phyloP scores from a whole-genome alignment of 2,888 invertebrate species.

The Nymphalis c-album region DNA sequence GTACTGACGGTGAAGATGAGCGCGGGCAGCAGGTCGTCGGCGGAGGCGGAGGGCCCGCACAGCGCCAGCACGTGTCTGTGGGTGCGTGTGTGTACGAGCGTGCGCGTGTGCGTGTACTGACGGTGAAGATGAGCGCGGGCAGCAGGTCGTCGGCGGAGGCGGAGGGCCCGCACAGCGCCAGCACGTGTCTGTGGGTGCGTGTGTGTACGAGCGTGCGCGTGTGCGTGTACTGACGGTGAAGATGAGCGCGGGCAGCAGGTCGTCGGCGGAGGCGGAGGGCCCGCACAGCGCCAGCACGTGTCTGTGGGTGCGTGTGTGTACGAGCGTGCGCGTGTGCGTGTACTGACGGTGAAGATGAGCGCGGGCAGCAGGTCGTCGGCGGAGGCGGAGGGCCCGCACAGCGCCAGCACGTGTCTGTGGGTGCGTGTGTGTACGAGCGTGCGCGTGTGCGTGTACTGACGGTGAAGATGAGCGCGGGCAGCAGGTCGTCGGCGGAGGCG shows the following conservation, averaged over 20 bases:
- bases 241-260: slow-evolving; percentile 98
- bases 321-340: background rate
- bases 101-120: slow-evolving; percentile 37
- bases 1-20: slow-evolving; percentile 91
- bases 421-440: slow-evolving; percentile 80
- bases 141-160: slow-evolving; percentile 99
- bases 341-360: slow-evolving; percentile 91
- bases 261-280: slow-evolving; percentile 95
- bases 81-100: slow-evolving; percentile 80
- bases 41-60: slow-evolving; percentile 91
- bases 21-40: slow-evolving; percentile 98
- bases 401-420: slow-evolving; percentile 93
- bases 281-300: slow-evolving; percentile 93
- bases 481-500: slow-evolving; percentile 98
- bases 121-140: slow-evolving; percentile 97
- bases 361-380: slow-evolving; percentile 99
- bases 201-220: background rate
- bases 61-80: slow-evolving; percentile 95
- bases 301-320: slow-evolving; percentile 87
- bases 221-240: slow-evolving; percentile 84
- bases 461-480: slow-evolving; percentile 98
- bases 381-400: slow-evolving; percentile 91
- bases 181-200: slow-evolving; percentile 95
- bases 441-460: slow-evolving; percentile 53
- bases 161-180: slow-evolving; percentile 88